phyloP scores from a whole-genome alignment of 2,797 vertebrate species.

The Pseudochromis fuscus region DNA sequence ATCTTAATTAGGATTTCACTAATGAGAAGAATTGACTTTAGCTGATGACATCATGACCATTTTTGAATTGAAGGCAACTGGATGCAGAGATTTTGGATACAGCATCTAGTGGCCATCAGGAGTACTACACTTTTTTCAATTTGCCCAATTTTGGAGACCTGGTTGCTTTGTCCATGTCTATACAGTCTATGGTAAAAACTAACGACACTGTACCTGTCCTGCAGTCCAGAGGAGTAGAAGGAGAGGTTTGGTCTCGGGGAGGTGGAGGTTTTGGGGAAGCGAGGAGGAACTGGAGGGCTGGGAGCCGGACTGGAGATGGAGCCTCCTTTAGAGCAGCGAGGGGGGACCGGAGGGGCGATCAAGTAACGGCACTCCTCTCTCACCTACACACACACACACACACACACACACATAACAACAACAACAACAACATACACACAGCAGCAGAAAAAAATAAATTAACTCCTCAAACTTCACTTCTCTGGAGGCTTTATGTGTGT shows the following conservation, averaged over 20 bases:
- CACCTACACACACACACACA: slow-evolving; percentile 84
- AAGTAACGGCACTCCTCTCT: slow-evolving; percentile 97
- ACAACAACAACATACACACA: too few relatives aligned
- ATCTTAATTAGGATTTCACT: too few relatives aligned
- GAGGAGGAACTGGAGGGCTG: slow-evolving; percentile 91
- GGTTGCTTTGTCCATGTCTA: not conserved
- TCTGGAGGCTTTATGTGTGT: slow-evolving; percentile 25
- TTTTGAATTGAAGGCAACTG: too few relatives aligned
- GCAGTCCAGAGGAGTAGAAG: slow-evolving; percentile 95
- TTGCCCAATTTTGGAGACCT: not conserved
- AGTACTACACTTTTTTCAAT: too few relatives aligned
- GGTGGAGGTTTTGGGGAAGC: slow-evolving; percentile 86
- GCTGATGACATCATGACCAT: too few relatives aligned
- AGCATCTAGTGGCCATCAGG: too few relatives aligned
- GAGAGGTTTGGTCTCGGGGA: slow-evolving; percentile 92
- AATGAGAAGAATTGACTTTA: too few relatives aligned
- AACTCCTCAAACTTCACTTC: slow-evolving; percentile 38
- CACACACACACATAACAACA: slow-evolving; percentile 32
- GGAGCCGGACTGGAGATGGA: slow-evolving; percentile 80
- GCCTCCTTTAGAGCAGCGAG: slow-evolving; percentile 86
- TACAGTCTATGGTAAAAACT: not conserved
- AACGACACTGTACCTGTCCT: slow-evolving; percentile 86
- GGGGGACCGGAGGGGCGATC: slow-evolving; percentile 94
- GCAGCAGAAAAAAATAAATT: slow-evolving; percentile 27
- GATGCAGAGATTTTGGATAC: too few relatives aligned